These are phyloP conservation scores for Bujurquina vittata DNA, from an alignment of 2,113 vertebrate genomes.

Conservation along the genomic window DNA sequence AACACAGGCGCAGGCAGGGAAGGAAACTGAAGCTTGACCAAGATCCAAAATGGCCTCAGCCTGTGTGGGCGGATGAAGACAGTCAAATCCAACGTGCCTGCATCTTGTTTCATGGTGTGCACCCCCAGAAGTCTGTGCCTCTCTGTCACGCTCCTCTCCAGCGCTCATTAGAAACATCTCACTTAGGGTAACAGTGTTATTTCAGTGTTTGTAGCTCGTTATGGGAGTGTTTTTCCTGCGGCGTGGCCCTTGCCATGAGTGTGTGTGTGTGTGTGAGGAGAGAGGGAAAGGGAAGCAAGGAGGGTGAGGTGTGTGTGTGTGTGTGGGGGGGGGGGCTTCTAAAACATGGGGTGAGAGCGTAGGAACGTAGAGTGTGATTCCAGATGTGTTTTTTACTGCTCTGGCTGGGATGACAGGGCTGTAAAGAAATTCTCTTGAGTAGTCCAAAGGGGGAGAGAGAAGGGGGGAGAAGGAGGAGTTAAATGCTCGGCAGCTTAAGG, in stretches of 20 bases:
- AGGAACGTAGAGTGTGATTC: constrained; percentile 76
- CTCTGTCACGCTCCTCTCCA: constrained; percentile 53
- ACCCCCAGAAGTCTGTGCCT: constrained; percentile 12
- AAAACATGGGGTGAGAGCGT: constrained; percentile 61
- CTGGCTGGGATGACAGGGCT: constrained; percentile 77
- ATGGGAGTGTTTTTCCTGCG: constrained; percentile 74
- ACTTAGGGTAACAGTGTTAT: constrained; percentile 77
- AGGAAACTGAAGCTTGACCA: constrained; percentile 45
- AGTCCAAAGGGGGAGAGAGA: constrained; percentile 52
- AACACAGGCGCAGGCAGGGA: constrained; percentile 35
- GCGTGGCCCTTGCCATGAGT: constrained; percentile 45
- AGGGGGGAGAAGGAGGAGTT: constrained; percentile 27
- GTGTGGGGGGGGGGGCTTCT: constrained; percentile 33
- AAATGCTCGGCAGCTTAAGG: constrained; percentile 33
- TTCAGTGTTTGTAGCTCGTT: constrained; percentile 78
- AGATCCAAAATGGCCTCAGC: constrained; percentile 68
- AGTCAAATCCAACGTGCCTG: constrained; percentile 61
- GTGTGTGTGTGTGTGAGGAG: constrained; percentile 24
- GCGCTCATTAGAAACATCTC: constrained; percentile 77
- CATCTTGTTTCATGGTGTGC: constrained; percentile 54
- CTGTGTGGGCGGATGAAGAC: constrained; percentile 64
- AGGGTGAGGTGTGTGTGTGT: not conserved
- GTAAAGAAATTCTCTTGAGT: constrained; percentile 72
- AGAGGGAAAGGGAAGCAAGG: constrained; percentile 17
- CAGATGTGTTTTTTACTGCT: constrained; percentile 84